Conservation (phyloP, 2,888 invertebrate genomes). For the Thumatha senex region DNA sequence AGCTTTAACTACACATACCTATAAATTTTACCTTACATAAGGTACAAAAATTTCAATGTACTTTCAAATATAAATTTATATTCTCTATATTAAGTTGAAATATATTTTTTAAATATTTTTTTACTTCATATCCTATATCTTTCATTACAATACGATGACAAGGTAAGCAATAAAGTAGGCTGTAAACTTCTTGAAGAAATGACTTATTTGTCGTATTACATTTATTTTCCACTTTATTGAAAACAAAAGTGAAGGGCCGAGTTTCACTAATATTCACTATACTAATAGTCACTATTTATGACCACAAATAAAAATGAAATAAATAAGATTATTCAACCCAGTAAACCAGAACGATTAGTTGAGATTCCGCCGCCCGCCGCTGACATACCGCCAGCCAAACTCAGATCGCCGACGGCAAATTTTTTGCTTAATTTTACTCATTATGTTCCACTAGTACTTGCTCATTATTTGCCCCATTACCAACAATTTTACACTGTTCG, state of each 20-base stretch:
- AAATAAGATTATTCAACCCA: constrained; percentile 69
- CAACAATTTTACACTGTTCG: background rate
- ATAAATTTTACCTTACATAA: no score
- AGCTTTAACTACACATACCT: no score
- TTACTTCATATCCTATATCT: no score
- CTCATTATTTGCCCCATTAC: constrained; percentile 2
- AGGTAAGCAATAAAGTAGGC: no score
- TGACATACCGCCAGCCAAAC: constrained; percentile 47
- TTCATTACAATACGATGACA: no score
- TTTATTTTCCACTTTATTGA: background rate
- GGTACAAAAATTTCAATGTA: no score
- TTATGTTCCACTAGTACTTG: constrained; percentile 37
- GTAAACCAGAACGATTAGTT: constrained; percentile 62
- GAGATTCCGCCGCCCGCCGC: constrained; percentile 42
- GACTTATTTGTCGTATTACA: no score
- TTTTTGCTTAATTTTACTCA: constrained; percentile 59
- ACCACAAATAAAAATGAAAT: constrained; percentile 57
- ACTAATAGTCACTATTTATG: constrained; percentile 54
- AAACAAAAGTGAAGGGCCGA: constrained; percentile 56
- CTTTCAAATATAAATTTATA: no score
- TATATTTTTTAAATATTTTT: no score
- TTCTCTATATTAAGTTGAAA: no score
- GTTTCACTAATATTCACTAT: constrained; percentile 68
- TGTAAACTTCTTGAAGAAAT: no score
- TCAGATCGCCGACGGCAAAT: constrained; percentile 42